These are phyloP conservation scores for Tubulanus polymorphus DNA, from an alignment of 2,888 invertebrate genomes.

Conservation along the genomic window DNA sequence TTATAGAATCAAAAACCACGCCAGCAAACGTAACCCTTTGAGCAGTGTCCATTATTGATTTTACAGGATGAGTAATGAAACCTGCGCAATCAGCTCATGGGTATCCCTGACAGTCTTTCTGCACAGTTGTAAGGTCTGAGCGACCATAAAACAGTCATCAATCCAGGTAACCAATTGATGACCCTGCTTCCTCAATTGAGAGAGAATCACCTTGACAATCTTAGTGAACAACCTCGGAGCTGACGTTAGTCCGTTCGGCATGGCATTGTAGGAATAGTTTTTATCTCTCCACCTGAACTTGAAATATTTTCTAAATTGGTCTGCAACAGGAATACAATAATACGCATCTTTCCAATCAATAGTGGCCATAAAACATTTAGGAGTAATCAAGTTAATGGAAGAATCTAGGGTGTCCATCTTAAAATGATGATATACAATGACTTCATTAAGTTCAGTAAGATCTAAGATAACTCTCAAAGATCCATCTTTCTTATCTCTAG, in stretches of 20 bases:
- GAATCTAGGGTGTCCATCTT: conserved; percentile 20
- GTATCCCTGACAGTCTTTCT: conserved; percentile 7
- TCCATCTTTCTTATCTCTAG: conserved; percentile 9
- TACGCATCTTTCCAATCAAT: conserved; percentile 20
- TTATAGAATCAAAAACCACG: conserved; percentile 15
- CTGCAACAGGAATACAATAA: conserved; percentile 14
- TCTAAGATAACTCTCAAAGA: conserved; percentile 7
- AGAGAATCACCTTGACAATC: conserved; percentile 19
- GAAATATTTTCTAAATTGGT: conserved; percentile 14
- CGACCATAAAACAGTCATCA: conserved; percentile 11
- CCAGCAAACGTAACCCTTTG: conserved; percentile 13
- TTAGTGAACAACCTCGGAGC: conserved; percentile 22
- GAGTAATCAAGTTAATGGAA: conserved; percentile 13
- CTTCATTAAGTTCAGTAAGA: conserved; percentile 10
- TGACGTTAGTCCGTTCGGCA: conserved; percentile 18
- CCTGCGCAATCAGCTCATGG: conserved; percentile 5
- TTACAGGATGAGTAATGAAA: conserved; percentile 14
- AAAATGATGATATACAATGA: conserved; percentile 9
- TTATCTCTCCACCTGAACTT: conserved; percentile 19
- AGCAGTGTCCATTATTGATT: conserved; percentile 17
- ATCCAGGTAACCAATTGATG: conserved; percentile 14
- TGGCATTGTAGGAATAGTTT: conserved; percentile 12
- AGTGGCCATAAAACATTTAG: conserved; percentile 16
- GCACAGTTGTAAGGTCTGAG: conserved; percentile 4
- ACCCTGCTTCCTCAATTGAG: conserved; percentile 14